phyloP scores from a whole-genome alignment of 2,113 vertebrate genomes.

The Jaculus jaculus region DNA sequence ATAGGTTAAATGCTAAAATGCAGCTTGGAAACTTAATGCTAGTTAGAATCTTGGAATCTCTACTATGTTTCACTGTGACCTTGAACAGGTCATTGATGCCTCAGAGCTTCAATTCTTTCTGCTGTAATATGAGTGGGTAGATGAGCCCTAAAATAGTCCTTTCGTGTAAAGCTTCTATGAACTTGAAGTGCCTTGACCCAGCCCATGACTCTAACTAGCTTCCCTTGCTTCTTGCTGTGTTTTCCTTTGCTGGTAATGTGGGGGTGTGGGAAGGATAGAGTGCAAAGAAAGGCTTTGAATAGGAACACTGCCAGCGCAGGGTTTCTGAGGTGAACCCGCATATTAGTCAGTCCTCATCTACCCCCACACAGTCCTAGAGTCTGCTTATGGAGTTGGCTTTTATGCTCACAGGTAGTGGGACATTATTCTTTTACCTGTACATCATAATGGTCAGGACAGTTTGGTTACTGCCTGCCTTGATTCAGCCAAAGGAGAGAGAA shows the following conservation, averaged over 20 bases:
- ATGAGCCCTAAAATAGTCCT: conserved; percentile 67
- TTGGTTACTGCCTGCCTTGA: not conserved
- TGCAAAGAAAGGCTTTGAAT: conserved; percentile 23
- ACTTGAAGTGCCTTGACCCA: conserved; percentile 59
- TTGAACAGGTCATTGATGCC: conserved; percentile 62
- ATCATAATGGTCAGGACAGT: not conserved
- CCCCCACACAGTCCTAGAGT: not conserved
- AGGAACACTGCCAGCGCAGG: not conserved
- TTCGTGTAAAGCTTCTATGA: conserved; percentile 52
- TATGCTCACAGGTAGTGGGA: not conserved
- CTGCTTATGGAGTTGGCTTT: conserved; percentile 36
- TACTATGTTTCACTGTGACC: conserved; percentile 49
- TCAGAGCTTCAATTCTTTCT: conserved; percentile 54
- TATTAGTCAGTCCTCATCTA: not conserved
- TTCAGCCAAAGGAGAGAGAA: not conserved
- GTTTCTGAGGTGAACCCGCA: conserved; percentile 51
- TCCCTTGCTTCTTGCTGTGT: not conserved
- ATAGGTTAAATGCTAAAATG: not conserved
- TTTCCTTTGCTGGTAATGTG: conserved; percentile 4
- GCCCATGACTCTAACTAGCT: conserved; percentile 31
- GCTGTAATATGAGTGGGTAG: conserved; percentile 65
- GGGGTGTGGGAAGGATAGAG: conserved; percentile 32
- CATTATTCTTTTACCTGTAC: not conserved
- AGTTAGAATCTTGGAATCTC: not conserved
- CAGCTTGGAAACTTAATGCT: not conserved